These are phyloP conservation scores for Rhorus exstirpatorius DNA, from an alignment of 2,888 invertebrate genomes.

Conservation along the genomic window DNA sequence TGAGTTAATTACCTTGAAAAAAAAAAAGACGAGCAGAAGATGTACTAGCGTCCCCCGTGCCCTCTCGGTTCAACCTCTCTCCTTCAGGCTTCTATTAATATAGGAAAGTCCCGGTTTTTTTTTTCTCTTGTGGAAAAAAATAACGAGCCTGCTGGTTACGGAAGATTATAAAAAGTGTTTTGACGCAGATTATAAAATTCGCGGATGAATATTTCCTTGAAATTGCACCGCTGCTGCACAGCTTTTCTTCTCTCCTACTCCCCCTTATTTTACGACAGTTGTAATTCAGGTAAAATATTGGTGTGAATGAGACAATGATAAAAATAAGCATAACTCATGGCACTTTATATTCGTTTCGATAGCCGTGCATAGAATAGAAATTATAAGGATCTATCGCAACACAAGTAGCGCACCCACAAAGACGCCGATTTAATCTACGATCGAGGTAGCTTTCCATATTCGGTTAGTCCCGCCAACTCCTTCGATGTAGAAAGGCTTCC, in stretches of 20 bases:
- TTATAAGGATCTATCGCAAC: constrained; percentile 15
- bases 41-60: constrained; percentile 4
- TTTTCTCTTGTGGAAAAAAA: constrained; percentile 23
- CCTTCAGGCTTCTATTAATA: constrained; percentile 47
- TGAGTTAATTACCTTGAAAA: constrained; percentile 51
- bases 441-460: constrained; percentile 43
- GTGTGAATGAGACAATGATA: constrained; percentile 6
- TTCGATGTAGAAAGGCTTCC: constrained; percentile 37
- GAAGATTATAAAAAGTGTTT: constrained; percentile 56
- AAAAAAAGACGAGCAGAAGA: constrained; percentile 11
- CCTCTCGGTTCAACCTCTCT: background rate
- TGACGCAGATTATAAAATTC: constrained; percentile 39
- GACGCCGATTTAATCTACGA: constrained; percentile 15
- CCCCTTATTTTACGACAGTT: too few species aligned
- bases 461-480: constrained; percentile 27
- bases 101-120: constrained; percentile 21
- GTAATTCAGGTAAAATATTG: background rate
- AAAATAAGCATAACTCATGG: constrained; percentile 11
- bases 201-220: constrained; percentile 3
- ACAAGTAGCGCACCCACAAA: background rate
- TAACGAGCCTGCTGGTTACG: background rate
- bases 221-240: background rate
- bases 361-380: background rate
- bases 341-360: constrained; percentile 4
- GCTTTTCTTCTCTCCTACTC: constrained; percentile 1